Evolutionary conservation across 2,888 invertebrate species (phyloP), one percentile per base, ranked within the genome.

Genomic region (Congeria kusceri): DNA sequence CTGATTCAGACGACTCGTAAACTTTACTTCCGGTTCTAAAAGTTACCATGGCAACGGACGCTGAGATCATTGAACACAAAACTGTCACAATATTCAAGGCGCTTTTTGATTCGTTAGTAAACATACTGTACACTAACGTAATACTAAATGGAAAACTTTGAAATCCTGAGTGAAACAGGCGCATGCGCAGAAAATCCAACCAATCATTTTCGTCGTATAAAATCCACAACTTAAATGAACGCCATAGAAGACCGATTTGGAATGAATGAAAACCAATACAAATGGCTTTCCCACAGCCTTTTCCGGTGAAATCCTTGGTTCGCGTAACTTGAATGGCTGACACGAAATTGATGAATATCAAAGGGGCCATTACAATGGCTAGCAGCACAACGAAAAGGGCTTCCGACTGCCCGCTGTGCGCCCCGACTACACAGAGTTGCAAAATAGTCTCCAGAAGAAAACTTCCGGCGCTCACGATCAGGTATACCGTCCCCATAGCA

Each of bases 211-310:
- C 73, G 25, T 89, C 87, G 58, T 84, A 87, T 11, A 85, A 63
- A 32, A 86, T 72, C 18, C 87, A 53, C 39, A 90, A 61, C 58
- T 88, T 87, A 18, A 86, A 72, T 23, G 84, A 78, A 27, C 90
- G 69, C 91, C 91, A 91, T 0, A 87, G 49, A 25, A 88, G 58
- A 20, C 90, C 89, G 7, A 89, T 71, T 74, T 88, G 89, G 20
- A 84, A 71, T 2, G 84, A 69, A 68, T 91, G 91, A 11, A 88
- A 78, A 0, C 72, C 69, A 13, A 85, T 80, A 72, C 89, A 91
- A 7, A 88, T 53, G 0, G 71, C 39, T 39, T 77, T 81, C 9
- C 83, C 87, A 18, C 64, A 68, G n/a, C 71, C 68, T 53, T 68
- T 78, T 18, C 80, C 86, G 5, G 77, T 73, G 63, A 86, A 86